Conservation (phyloP, 2,888 invertebrate species). For the Xylota segnis region DNA sequence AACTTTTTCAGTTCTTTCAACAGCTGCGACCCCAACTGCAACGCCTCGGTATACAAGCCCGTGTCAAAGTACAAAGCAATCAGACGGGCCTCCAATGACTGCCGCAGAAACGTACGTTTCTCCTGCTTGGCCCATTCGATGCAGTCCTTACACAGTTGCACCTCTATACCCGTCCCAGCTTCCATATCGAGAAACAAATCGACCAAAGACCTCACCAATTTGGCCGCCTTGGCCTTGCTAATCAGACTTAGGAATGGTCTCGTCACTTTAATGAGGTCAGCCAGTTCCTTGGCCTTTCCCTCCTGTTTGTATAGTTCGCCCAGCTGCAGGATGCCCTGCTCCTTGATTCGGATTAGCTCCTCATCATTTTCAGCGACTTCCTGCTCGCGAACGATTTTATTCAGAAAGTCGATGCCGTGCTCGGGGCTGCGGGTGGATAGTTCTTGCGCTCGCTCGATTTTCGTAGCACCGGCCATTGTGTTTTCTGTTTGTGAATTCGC, state of each 20-base stretch:
- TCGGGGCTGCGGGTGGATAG: conserved; percentile 90
- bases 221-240: conserved; percentile 99
- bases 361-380: conserved; percentile 93
- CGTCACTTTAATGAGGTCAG: conserved; percentile 96
- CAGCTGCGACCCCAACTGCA: conserved; percentile 93
- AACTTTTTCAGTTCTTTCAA: conserved; percentile 98
- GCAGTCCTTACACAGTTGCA: conserved; percentile 97
- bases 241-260: conserved; percentile 97
- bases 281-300: conserved; percentile 96
- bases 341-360: conserved; percentile 95
- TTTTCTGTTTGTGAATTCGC: conserved; percentile 22
- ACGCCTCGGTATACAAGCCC: conserved; percentile 94
- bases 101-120: conserved; percentile 97
- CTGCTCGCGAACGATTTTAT: conserved; percentile 91
- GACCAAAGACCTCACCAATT: conserved; percentile 97
- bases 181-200: conserved; percentile 99
- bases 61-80: conserved; percentile 98
- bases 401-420: conserved; percentile 90
- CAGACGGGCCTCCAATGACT: conserved; percentile 97
- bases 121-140: conserved; percentile 99
- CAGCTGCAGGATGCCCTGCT: conserved; percentile 96
- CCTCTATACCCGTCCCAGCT: conserved; percentile 97
- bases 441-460: conserved; percentile 93
- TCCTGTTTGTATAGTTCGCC: conserved; percentile 96
- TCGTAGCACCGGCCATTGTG: conserved; percentile 94